phyloP scores from a whole-genome alignment of 1,140 invertebrate genomes.

The Diorhabda carinulata region DNA sequence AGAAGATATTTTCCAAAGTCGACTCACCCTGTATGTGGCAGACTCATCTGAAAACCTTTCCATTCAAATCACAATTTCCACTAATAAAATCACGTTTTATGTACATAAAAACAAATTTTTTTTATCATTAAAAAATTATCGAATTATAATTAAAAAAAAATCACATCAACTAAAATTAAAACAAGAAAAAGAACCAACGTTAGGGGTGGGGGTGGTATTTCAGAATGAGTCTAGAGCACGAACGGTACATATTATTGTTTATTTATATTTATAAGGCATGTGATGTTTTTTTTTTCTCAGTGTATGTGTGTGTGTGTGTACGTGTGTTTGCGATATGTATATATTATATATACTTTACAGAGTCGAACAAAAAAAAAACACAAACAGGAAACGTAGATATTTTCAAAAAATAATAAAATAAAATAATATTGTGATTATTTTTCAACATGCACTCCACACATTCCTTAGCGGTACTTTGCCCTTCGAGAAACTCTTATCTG shows the following conservation, averaged over 20 bases:
- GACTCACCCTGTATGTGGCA: background rate
- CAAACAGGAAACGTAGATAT: too few relatives aligned
- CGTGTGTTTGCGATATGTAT: constrained; percentile 42
- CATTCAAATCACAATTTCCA: constrained; percentile 13
- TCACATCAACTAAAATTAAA: too few relatives aligned
- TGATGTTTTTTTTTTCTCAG: constrained; percentile 28
- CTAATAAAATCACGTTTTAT: background rate
- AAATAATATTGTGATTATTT: constrained; percentile 18
- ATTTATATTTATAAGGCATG: constrained; percentile 20
- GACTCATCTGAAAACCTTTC: constrained; percentile 13
- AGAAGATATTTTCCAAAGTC: constrained; percentile 2
- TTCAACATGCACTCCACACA: constrained; percentile 29
- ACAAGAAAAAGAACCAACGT: too few relatives aligned
- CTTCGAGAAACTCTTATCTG: constrained; percentile 16
- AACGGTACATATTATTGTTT: background rate
- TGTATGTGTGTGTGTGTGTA: too few relatives aligned
- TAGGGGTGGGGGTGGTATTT: background rate
- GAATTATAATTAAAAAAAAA: too few relatives aligned
- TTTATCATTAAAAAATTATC: background rate
- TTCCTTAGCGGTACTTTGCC: constrained; percentile 23
- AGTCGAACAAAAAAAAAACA: constrained; percentile 26
- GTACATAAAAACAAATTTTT: constrained; percentile 13
- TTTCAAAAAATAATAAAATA: too few relatives aligned
- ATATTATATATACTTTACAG: constrained; percentile 46
- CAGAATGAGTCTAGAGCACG: constrained; percentile 9